These are phyloP conservation scores for Candidula unifasciata DNA, from an alignment of 2,888 invertebrate species.

Conservation along the genomic window DNA sequence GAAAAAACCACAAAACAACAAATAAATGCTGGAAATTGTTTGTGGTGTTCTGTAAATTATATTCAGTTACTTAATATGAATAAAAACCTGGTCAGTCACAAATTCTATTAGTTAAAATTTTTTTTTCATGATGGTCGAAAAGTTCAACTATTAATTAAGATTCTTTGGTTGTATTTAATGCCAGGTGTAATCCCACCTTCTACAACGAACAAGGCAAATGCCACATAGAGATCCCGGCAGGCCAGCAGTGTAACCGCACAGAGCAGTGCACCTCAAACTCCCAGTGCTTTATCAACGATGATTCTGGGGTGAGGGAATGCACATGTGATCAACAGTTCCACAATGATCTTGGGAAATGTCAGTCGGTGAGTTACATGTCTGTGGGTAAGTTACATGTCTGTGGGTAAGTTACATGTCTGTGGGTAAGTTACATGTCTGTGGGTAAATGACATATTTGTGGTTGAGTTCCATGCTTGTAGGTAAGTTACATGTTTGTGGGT, in stretches of 20 bases:
- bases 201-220: slow-evolving; percentile 44
- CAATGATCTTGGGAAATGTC: slow-evolving; percentile 40
- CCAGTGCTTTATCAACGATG: slow-evolving; percentile 18
- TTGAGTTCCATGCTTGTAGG: no score
- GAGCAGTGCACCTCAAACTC: slow-evolving; percentile 48
- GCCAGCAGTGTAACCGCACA: slow-evolving; percentile 23
- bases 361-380: background rate
- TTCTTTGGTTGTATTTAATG: background rate
- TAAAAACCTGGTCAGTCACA: no score
- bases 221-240: slow-evolving; percentile 30
- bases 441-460: background rate
- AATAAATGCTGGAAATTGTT: no score
- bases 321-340: slow-evolving; percentile 39
- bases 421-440: background rate
- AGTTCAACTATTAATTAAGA: background rate
- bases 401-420: background rate
- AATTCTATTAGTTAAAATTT: no score
- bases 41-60: no score
- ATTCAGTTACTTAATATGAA: no score
- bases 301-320: slow-evolving; percentile 3
- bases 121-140: background rate
- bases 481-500: no score
- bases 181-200: slow-evolving; percentile 38
- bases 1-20: no score
- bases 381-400: background rate